phyloP scores from a whole-genome alignment of 1,140 invertebrate genomes.

The Pseudomyrmex concolor region DNA sequence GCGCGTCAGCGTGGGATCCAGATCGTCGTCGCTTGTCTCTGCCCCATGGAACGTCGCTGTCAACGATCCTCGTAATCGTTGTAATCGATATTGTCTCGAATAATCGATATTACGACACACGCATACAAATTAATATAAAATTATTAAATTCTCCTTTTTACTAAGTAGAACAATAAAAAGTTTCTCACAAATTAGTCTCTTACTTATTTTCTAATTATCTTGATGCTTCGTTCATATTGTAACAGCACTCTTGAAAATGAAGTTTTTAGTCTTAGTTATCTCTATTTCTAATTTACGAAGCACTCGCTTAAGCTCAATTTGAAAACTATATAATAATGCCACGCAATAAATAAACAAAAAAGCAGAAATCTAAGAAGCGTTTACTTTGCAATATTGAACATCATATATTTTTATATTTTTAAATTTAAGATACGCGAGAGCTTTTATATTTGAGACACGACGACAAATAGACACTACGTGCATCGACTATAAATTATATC shows the following conservation, averaged over 20 bases:
- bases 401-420: not conserved
- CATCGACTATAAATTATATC: not conserved
- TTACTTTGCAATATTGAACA: not conserved
- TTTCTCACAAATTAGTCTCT: not conserved
- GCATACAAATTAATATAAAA: not conserved
- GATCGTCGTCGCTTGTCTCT: constrained; percentile 76
- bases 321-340: not conserved
- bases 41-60: constrained; percentile 31
- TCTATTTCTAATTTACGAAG: constrained; percentile 5
- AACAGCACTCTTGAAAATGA: not conserved
- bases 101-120: not conserved
- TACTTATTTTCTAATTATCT: not conserved
- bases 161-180: not conserved
- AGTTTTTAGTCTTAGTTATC: not conserved
- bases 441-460: not conserved
- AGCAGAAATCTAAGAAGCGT: not conserved
- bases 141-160: constrained; percentile 8
- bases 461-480: not conserved
- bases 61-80: constrained; percentile 46
- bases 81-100: constrained; percentile 47
- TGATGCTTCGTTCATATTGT: not conserved
- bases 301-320: constrained; percentile 4
- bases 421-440: not conserved
- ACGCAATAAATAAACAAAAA: not conserved
- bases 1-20: constrained; percentile 68